Base-by-base conservation (phyloP, 2,113 vertebrate genomes). In the Prionailurus bengalensis region DNA sequence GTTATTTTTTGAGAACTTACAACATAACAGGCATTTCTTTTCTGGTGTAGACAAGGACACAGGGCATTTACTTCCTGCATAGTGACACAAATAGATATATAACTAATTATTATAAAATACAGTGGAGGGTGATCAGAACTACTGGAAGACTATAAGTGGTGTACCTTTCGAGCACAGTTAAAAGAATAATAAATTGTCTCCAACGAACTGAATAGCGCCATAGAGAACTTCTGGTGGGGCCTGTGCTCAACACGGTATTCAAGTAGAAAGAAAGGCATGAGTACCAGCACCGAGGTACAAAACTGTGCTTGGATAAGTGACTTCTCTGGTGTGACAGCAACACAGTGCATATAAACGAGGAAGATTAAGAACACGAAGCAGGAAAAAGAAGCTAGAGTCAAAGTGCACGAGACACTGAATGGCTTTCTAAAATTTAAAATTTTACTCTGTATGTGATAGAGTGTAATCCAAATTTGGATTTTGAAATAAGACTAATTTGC, bases 101-200 rank as follows among this genome's bases (percentile, higher is more conserved):
- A 91, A 61, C 17, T 84, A 92, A 93, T 82, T 86, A 93, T 74
- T 91, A 48, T 17, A 33, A 88, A 95, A 53, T 29, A 78, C 19
- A 39, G 29, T 3, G 11, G 13, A 61, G 53, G 4, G 4, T 53
- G 19, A 94, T 63, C 53, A 55, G 8, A 92, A 68, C 15, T 51
- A n/a, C 1, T 55, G 27, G 63, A 68, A 66, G 29, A 53, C 5
- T 51, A 0, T 61, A 33, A 88, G 15, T n/a, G 5, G 39, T 51
- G 3, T 45, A n/a, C 33, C 19, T 94, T 71, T 42, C 70, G 53
- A 82, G 11, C 25, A 78, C 10, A 66, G 33, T 74, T n/a, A 17
- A 92, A 86, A 16, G 45, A 33, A 55, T 51, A 86, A 86, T 29
- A 79, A 83, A 70, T 27, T 74, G 12, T 92, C 27, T 19, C 23